Conservation (phyloP, 2,797 vertebrate genomes). For the Microhierax caerulescens region DNA sequence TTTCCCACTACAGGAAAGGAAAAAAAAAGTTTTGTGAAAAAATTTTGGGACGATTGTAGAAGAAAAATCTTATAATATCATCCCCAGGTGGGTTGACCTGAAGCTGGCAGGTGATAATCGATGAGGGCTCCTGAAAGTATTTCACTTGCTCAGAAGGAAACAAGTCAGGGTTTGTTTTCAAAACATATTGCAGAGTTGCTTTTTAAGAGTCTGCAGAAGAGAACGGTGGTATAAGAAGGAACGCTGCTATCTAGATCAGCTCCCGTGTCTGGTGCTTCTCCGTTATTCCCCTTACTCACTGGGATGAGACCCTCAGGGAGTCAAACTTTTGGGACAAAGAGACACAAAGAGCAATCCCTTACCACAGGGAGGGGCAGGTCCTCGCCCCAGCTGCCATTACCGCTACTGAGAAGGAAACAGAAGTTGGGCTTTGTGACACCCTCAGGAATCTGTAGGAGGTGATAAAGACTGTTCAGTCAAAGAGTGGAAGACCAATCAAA, state of each 20-base stretch:
- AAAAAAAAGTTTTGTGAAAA: neutral
- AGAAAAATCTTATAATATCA: neutral
- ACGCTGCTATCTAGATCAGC: neutral
- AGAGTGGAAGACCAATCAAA: neutral
- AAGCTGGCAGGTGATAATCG: neutral
- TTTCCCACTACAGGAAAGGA: neutral
- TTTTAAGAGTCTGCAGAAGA: neutral
- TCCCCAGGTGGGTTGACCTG: accelerated
- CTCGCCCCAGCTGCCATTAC: neutral
- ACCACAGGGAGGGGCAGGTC: neutral
- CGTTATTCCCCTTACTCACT: neutral
- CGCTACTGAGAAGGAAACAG: neutral
- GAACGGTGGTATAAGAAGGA: neutral
- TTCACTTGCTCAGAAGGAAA: neutral
- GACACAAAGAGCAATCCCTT: neutral
- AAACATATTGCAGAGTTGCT: neutral
- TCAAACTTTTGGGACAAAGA: neutral
- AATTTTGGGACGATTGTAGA: neutral
- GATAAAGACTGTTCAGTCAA: neutral
- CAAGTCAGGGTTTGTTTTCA: neutral
- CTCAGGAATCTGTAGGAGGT: neutral
- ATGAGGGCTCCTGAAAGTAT: neutral
- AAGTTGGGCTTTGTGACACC: neutral
- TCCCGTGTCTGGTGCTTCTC: neutral
- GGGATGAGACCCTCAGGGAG: neutral